Percentiles rank a stretch among this genome's conserved stretches.
Conservation (phyloP, 2,113 vertebrate species). For the Melanocharis versteri region DNA sequence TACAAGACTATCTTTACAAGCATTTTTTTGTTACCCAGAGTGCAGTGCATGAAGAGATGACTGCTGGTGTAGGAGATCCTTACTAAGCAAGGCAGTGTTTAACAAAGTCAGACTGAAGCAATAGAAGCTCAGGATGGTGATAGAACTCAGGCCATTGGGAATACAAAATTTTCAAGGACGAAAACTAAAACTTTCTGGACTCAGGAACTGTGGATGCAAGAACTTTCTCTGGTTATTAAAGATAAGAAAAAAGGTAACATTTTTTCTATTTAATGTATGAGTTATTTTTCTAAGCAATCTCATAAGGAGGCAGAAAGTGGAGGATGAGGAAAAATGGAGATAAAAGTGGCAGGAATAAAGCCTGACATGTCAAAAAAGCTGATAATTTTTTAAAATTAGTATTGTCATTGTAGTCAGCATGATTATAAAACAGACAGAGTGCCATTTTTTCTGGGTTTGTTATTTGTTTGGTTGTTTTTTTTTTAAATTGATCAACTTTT, state of each 20-base stretch:
- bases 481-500: neutral
- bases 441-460: neutral
- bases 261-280: neutral
- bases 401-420: neutral
- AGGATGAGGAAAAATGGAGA: neutral
- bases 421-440: neutral
- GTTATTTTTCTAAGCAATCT: neutral
- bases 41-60: neutral
- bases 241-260: neutral
- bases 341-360: neutral
- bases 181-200: neutral
- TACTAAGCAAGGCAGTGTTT: neutral
- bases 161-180: neutral
- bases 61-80: neutral
- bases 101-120: neutral
- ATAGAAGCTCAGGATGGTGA: neutral
- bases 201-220: neutral
- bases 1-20: neutral
- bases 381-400: neutral
- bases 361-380: neutral
- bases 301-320: neutral
- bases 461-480: fast-evolving
- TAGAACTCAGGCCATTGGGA: neutral
- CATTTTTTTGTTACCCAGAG: neutral
- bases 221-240: neutral